Evolutionary conservation across 2,113 vertebrate genomes (phyloP), one percentile per base, ranked within the genome.

Genomic region (Nibea coibor): DNA sequence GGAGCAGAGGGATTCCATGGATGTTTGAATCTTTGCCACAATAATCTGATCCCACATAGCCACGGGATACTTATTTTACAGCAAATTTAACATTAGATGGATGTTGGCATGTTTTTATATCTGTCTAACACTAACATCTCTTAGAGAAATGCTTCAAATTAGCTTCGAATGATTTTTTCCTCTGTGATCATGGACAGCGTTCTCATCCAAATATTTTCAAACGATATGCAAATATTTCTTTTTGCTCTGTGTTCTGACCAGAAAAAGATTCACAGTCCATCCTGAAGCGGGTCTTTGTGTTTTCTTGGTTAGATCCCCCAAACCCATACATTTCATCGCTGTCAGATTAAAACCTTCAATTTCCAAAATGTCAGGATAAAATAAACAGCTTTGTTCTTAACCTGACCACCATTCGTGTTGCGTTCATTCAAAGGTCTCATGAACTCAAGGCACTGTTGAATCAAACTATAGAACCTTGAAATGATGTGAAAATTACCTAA

Each of bases 1-100:
- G 39, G 17, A 20, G 79, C 75, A 92, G 96, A 83, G 28, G 12
- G 31, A 42, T 71, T 85, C 74, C 45, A 65, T 56, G 59, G 81
- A 81, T 80, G 53, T 53, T 54, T 78, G 66, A 72, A 39, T 4
- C 54, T 26, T 12, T 59, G 61, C 84, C 87, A 80, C 72, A 6
- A 59, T 71, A 75, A 70, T 84, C 61, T 15, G 10, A 57, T 78
- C 66, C 80, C 72, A 68, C 79, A 74, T 3, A 19, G 47, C 78
- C 69, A 42, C 11, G 1, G 66, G 45, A 67, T 65, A 69, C 24
- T 69, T 70, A 64, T 68, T 84, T 77, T 72, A 75, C 31, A 54
- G 17, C 26, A 64, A 65, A 74, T 84, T 74, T 65, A 72, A 71
- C 74, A 67, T 35, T 22, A 28, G 74, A 58, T 66, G 12, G 69